Base-by-base conservation (phyloP, 2,888 invertebrate species). In the Acrobasis repandana region DNA sequence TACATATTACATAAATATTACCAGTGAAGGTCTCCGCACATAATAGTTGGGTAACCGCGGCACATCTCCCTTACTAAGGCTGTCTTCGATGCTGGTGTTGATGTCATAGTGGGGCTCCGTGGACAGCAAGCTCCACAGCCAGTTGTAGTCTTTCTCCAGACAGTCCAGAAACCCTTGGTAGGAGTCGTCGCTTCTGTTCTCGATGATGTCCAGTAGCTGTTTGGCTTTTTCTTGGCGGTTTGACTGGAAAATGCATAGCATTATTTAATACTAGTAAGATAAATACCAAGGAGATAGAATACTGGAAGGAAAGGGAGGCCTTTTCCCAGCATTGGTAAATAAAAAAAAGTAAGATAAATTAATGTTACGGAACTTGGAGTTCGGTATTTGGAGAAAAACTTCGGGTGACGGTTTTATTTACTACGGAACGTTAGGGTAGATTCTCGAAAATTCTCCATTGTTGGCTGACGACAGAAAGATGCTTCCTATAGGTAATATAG, bases 1-100 rank as follows among this genome's bases (percentile, higher is more conserved):
- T 43, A 10, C 1, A 43, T 14, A 36, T 14, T 2, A 28, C 15
- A 4, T 65, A 60, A 57, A 14, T 18, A 36, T 86, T 82, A 94
- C 94, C 83, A 93, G 80, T 62, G 76, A 74, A n/a, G 68, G 68
- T 66, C 94, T 85, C 38, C 82, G 80, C 10, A 94, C 92, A 75
- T 93, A 93, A 71, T 94, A 91, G 5, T 90, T 86, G 0, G 94
- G 94, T 57, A 93, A 75, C 65, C 93, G 77, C 1, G 94, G 94
- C 63, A 94, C 93, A 67, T 94, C 93, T 48, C 94, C 94, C 60
- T 87, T 80, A 61, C 93, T 92, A 49, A 93, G 86, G 67, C 89
- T 88, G 67, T 93, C 93, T 56, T 93, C 90, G 33, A 90, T 88
- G 66, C 89, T 88, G 60, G 90, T 88, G 66, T 88, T 85, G 50